phyloP scores from a whole-genome alignment of 2,797 vertebrate species.

The Kryptolebias ocellatus region DNA sequence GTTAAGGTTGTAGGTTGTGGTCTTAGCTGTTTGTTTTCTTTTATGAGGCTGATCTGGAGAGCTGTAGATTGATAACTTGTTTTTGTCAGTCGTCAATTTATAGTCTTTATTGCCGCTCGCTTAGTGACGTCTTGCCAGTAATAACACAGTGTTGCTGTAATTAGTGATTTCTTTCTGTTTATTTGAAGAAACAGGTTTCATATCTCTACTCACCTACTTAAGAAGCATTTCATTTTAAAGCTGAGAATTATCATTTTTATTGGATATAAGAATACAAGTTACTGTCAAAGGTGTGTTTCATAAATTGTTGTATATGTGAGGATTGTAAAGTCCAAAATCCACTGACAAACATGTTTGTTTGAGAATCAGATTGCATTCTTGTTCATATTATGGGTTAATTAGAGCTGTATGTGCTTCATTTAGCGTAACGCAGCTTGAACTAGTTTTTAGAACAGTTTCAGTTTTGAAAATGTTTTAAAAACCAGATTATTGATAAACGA shows the following conservation, averaged over 20 bases:
- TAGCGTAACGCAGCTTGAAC: too few species aligned
- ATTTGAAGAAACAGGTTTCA: slow-evolving; percentile 10
- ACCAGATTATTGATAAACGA: too few species aligned
- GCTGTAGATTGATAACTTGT: background rate
- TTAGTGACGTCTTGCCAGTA: slow-evolving; percentile 35
- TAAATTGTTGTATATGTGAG: background rate
- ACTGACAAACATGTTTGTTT: too few species aligned
- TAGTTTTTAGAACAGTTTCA: too few species aligned
- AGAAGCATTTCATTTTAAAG: background rate
- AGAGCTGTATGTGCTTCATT: too few species aligned
- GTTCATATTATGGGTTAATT: too few species aligned
- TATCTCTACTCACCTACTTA: background rate
- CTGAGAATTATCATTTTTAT: background rate
- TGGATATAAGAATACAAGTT: background rate
- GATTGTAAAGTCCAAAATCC: too few species aligned
- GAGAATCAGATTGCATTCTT: too few species aligned
- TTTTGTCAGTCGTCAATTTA: slow-evolving; percentile 3
- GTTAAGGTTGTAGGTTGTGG: background rate
- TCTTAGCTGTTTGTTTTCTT: background rate
- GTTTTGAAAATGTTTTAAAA: too few species aligned
- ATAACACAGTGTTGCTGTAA: slow-evolving; percentile 22
- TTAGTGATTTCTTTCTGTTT: slow-evolving; percentile 11
- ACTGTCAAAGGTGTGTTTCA: background rate
- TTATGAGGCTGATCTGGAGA: background rate
- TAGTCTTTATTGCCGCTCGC: slow-evolving; percentile 6